phyloP scores from a whole-genome alignment of 2,797 vertebrate species.

The Liasis olivaceus region DNA sequence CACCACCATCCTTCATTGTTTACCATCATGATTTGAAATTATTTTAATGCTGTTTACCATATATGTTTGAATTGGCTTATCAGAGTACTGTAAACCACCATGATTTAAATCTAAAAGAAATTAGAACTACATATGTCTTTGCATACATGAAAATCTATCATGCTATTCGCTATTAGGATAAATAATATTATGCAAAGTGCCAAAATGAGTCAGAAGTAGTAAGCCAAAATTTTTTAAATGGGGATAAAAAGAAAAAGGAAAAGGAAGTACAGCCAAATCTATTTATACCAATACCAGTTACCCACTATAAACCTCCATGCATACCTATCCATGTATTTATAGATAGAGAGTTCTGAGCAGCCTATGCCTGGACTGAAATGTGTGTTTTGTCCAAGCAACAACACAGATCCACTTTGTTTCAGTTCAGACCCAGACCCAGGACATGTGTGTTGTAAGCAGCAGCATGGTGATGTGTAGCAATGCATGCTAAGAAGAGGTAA shows the following conservation, averaged over 20 bases:
- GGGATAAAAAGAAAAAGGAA: not conserved
- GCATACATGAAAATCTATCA: not conserved
- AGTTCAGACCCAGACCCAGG: not conserved
- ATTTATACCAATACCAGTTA: not conserved
- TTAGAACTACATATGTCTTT: not conserved
- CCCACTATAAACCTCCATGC: not conserved
- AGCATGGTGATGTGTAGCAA: not conserved
- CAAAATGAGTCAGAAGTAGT: not conserved
- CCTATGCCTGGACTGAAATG: not conserved
- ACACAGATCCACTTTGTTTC: not conserved
- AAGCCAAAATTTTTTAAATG: not conserved
- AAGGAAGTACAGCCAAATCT: not conserved
- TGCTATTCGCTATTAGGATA: not conserved
- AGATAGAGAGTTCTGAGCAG: not conserved
- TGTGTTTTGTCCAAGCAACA: not conserved
- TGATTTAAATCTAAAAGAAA: not conserved
- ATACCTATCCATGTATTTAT: not conserved
- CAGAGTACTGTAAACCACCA: not conserved
- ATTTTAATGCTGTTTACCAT: not conserved
- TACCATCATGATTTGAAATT: not conserved
- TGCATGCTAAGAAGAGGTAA: not conserved
- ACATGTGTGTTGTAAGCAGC: not conserved
- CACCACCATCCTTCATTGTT: not conserved
- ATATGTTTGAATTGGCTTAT: not conserved
- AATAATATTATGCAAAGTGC: not conserved